Evolutionary conservation across 2,797 vertebrate species (phyloP), one percentile per base, ranked within the genome.

Genomic region (Hemitrygon akajei): DNA sequence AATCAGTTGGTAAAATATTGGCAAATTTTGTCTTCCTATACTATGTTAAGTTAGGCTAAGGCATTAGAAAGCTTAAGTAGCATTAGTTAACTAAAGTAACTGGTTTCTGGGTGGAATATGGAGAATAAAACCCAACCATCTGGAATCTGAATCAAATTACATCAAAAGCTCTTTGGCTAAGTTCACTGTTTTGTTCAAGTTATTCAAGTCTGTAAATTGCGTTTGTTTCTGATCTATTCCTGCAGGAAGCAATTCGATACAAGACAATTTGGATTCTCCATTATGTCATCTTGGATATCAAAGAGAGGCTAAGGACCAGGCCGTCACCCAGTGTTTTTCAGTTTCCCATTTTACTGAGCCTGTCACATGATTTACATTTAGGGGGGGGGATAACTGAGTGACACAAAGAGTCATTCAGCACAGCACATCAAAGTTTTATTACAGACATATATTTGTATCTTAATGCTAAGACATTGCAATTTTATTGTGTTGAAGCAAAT

Each of bases 141-240:
- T 89, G 86, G 60, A 20, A 69, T 66, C 60, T 37, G 63, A 69
- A 69, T 87, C 60, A 3, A 89, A 89, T 37, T 66, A 89, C 16
- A 89, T 69, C 60, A 89, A 34, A n/a, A 66, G 86, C 37, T 89
- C 16, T 69, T 89, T 69, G 63, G 86, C 60, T 34, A 34, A 22
- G 30, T 11, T 37, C 86, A 22, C 66, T 89, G 60, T 69, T 69
- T 89, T 89, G 86, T 89, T 89, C 60, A 37, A 89, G 86, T 69
- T 89, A 89, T 22, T 89, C n/a, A 37, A 18, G 69, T 89, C 86
- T 89, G 86, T 22, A 69, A 89, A 30, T 89, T 89, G 14, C 63
- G 66, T 69, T 69, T 69, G 86, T n/a, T 37, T 89, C 86, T 69
- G 18, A 69, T 89, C 60, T 89, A 34, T 69, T 66, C 16, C 60